These are phyloP conservation scores for Pissodes strobi DNA, from an alignment of 1,140 invertebrate genomes.

Conservation along the genomic window DNA sequence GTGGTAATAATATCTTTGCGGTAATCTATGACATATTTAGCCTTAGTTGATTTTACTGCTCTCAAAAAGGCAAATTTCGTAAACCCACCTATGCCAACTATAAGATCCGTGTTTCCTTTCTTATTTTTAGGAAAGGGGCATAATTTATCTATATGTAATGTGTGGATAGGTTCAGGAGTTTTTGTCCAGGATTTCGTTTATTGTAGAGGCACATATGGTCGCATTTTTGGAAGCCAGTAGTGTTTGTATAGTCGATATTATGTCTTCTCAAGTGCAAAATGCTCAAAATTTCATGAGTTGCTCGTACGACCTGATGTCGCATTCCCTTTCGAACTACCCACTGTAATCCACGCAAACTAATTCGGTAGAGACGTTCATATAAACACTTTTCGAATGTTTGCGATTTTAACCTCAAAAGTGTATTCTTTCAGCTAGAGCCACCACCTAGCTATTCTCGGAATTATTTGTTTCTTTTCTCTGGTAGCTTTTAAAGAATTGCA, in stretches of 20 bases:
- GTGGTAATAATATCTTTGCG: too few relatives aligned
- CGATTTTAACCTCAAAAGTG: constrained; percentile 39
- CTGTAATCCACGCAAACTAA: constrained; percentile 36
- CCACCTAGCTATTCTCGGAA: constrained; percentile 45
- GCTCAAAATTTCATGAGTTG: constrained; percentile 50
- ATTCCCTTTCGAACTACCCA: constrained; percentile 49
- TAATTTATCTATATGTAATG: constrained; percentile 44
- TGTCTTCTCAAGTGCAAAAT: constrained; percentile 50
- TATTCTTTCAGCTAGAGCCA: constrained; percentile 42
- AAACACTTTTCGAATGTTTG: constrained; percentile 5
- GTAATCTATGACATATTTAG: too few relatives aligned
- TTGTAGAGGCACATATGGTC: constrained; percentile 37
- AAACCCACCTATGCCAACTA: too few relatives aligned
- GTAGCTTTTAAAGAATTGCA: constrained; percentile 41
- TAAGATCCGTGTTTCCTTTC: constrained; percentile 33
- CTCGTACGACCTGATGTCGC: constrained; percentile 43
- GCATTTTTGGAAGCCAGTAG: constrained; percentile 51
- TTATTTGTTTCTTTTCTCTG: constrained; percentile 42
- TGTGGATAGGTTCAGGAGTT: constrained; percentile 37
- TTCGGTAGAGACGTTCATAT: constrained; percentile 40
- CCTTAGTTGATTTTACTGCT: too few relatives aligned
- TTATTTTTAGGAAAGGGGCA: constrained; percentile 42
- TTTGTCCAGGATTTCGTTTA: constrained; percentile 34
- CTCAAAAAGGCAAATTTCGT: too few relatives aligned
- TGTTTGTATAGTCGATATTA: constrained; percentile 38